Evolutionary conservation across 92 coral and sea anemone genomes (phyloP).

Genomic region (Siderastrea siderea): DNA sequence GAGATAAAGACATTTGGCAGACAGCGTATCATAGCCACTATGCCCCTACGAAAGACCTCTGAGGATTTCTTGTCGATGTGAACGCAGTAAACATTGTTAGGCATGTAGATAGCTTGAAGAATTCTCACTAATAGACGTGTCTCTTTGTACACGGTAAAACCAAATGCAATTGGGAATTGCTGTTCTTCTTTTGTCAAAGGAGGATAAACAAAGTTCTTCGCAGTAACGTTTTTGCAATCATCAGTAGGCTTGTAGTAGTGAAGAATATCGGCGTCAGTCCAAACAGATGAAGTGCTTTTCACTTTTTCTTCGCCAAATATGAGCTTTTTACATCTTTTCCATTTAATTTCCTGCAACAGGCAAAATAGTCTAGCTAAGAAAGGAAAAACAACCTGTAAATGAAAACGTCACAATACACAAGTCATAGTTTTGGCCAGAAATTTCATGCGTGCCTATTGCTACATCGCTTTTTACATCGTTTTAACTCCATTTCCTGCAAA

Average conservation of each 20-base stretch:
- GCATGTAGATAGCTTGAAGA: constrained; percentile 68
- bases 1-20: too few relatives aligned
- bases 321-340: background rate
- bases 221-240: background rate
- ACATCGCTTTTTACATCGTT: too few relatives aligned
- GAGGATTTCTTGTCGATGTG: too few relatives aligned
- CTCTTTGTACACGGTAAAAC: constrained; percentile 52
- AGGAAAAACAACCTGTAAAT: too few relatives aligned
- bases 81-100: constrained; percentile 28
- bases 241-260: background rate
- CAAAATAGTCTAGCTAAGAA: too few relatives aligned
- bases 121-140: constrained; percentile 60
- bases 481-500: too few relatives aligned
- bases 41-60: too few relatives aligned
- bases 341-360: background rate
- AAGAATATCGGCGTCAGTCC: background rate
- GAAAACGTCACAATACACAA: too few relatives aligned
- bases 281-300: background rate
- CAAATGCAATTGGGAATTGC: constrained; percentile 63
- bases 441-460: too few relatives aligned
- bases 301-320: background rate
- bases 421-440: too few relatives aligned
- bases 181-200: constrained; percentile 13
- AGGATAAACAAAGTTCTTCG: background rate
- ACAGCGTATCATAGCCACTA: too few relatives aligned